Evolutionary conservation across 2,797 vertebrate species (phyloP).

Genomic region (Amphiprion clarkii): DNA sequence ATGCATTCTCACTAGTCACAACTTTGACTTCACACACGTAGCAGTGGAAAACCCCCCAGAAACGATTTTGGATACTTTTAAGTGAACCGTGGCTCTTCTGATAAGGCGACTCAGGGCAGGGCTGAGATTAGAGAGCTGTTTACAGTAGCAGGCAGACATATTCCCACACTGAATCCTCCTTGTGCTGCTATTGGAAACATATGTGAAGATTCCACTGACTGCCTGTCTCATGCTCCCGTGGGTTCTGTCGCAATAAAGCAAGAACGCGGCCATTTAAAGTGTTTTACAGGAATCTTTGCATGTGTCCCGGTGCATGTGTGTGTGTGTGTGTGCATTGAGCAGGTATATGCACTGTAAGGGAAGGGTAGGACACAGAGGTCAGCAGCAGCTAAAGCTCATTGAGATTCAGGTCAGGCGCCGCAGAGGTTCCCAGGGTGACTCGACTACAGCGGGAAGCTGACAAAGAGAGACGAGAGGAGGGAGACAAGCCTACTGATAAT

Average conservation of each 20-base stretch:
- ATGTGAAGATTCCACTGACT: slow-evolving; percentile 29
- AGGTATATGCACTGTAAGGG: slow-evolving; percentile 47
- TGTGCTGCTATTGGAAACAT: slow-evolving; percentile 55
- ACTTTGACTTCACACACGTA: not conserved
- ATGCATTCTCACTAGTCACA: not conserved
- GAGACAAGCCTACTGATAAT: slow-evolving; percentile 66
- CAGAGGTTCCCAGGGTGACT: slow-evolving; percentile 81
- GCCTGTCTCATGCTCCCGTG: slow-evolving; percentile 11
- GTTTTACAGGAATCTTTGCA: slow-evolving; percentile 1
- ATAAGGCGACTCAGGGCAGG: slow-evolving; percentile 25
- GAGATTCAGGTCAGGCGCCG: slow-evolving; percentile 79
- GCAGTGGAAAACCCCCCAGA: slow-evolving; percentile 29
- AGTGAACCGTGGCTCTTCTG: slow-evolving; percentile 25
- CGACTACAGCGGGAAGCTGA: slow-evolving; percentile 68
- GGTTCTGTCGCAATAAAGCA: not conserved
- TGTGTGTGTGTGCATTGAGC: not conserved
- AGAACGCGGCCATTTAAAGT: slow-evolving; percentile 12
- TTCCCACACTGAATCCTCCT: slow-evolving; percentile 45
- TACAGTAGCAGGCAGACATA: slow-evolving; percentile 54
- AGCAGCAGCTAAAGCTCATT: slow-evolving; percentile 74
- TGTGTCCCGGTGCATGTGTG: not conserved
- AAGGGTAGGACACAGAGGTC: slow-evolving; percentile 70
- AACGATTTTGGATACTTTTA: slow-evolving; percentile 30
- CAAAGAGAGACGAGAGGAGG: slow-evolving; percentile 57
- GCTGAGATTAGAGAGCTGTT: slow-evolving; percentile 49